Evolutionary conservation across 2,888 invertebrate genomes (phyloP), one percentile per base, ranked within the genome.

Genomic region (Gortyna flavago): DNA sequence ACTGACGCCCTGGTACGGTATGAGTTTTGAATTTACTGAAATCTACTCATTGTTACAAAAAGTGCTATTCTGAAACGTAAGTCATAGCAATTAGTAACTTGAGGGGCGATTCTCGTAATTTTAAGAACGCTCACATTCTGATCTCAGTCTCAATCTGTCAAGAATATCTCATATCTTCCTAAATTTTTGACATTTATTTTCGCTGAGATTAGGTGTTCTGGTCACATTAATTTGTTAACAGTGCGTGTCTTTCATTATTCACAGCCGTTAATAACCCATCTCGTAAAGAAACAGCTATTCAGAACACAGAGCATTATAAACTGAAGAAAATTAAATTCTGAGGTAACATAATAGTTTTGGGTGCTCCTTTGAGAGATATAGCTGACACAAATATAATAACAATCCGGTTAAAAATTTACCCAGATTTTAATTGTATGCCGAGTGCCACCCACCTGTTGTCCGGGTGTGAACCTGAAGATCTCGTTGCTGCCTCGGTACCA

Each of bases 401-500:
- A 54, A 25, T 13, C 41, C 21, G 0, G 48, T 48, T 57, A 1
- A n/a, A 25, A 70, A 29, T 48, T 25, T 29, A 25, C 13, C n/a
- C 6, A 66, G 32, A 18, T 35, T 54, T 35, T 18, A 54, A 32
- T 61, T 29, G 29, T 9, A 59, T 32, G 54, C 32, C 13, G 3
- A 35, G 66, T 66, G 67, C 11, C 44, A 83, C 87, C 83, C 38
- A 96, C 96, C 93, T 92, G 91, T 84, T 95, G 94, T 68, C 92
- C 95, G 0, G 96, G 96, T 0, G 94, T 95, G 75, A 92, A 96
- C 71, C 96, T 90, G 87, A 96, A 96, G 81, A 96, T 95, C 89
- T 96, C 96, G 74, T 96, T 93, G 81, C 90, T 95, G 64, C 96
- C 96, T 8, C 94, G 89, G 86, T 96, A 96, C 96, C 96, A 96